These are phyloP conservation scores for Diabrotica undecimpunctata DNA, from an alignment of 1,140 invertebrate genomes.

Conservation along the genomic window DNA sequence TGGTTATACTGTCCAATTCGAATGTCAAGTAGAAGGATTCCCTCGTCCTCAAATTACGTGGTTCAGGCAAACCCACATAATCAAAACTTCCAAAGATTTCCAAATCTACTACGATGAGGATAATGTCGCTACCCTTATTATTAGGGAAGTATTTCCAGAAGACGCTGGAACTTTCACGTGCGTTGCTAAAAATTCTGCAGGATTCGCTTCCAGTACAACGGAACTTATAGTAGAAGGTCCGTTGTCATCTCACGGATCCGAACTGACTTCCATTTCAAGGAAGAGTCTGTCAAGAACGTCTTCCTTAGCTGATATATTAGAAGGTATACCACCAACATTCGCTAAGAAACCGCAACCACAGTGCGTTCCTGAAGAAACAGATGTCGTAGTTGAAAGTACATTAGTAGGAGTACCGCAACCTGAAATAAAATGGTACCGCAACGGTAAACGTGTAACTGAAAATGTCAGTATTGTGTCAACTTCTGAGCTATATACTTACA, in stretches of 20 bases:
- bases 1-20: slow-evolving; percentile 84
- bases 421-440: slow-evolving; percentile 79
- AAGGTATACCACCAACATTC: slow-evolving; percentile 92
- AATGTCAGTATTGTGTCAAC: slow-evolving; percentile 70
- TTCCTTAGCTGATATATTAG: slow-evolving; percentile 83
- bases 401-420: slow-evolving; percentile 87
- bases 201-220: slow-evolving; percentile 87
- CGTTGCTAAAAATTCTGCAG: slow-evolving; percentile 91
- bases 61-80: slow-evolving; percentile 90
- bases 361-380: slow-evolving; percentile 74
- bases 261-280: slow-evolving; percentile 72
- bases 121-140: slow-evolving; percentile 87
- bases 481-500: slow-evolving; percentile 88
- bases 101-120: slow-evolving; percentile 91
- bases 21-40: slow-evolving; percentile 84
- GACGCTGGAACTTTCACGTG: slow-evolving; percentile 96
- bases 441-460: slow-evolving; percentile 66
- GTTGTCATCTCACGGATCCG: slow-evolving; percentile 83
- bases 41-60: slow-evolving; percentile 90
- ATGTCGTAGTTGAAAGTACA: slow-evolving; percentile 78
- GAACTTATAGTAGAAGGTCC: slow-evolving; percentile 84
- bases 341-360: slow-evolving; percentile 80
- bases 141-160: slow-evolving; percentile 94
- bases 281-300: slow-evolving; percentile 84
- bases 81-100: slow-evolving; percentile 86